Base-by-base conservation (phyloP, 2,888 invertebrate genomes). In the Drosophila birchii region DNA sequence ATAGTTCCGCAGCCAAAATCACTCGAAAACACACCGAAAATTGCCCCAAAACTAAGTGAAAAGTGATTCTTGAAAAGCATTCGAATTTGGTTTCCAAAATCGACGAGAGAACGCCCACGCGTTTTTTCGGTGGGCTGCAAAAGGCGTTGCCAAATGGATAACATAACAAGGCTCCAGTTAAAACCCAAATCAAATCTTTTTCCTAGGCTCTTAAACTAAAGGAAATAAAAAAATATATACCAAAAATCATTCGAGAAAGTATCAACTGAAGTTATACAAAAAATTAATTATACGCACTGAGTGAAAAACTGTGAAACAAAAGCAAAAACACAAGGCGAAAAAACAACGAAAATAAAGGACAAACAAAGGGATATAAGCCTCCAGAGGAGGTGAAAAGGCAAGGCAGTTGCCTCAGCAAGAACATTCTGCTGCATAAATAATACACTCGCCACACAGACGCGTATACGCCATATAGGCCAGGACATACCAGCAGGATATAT, bases 131-230 rank as follows among this genome's bases (percentile, higher is more conserved):
- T 60, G 56, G 44, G 47, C 47, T 54, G 60, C 80, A 70, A 76
- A 81, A 88, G 82, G 82, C 82, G 88, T 83, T 88, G 85, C 71
- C 87, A 87, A 89, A 70, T 70, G 55, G 55, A 59, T 75, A 64
- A 64, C 44, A 57, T 39, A 57, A 73, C 68, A 75, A 49, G 51
- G 41, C n/a, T n/a, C 18, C 9, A 49, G 62, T 39, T 55, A 32
- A 64, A 61, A 14, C n/a, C 16, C n/a, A 39, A 60, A 72, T 14
- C 26, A 16, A 51, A 29, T 56, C 55, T 11, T 51, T 56, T 56
- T 18, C 29, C 12, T 55, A 74, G 55, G 71, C 81, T 70, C 63
- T 63, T 29, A 38, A 60, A n/a, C 32, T 26, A 53, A 11, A 64
- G 44, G 47, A 58, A 54, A 41, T 44, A 12, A 16, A 11, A 18